These are phyloP conservation scores for Pammene fasciana DNA, from an alignment of 2,888 invertebrate genomes.

Conservation along the genomic window DNA sequence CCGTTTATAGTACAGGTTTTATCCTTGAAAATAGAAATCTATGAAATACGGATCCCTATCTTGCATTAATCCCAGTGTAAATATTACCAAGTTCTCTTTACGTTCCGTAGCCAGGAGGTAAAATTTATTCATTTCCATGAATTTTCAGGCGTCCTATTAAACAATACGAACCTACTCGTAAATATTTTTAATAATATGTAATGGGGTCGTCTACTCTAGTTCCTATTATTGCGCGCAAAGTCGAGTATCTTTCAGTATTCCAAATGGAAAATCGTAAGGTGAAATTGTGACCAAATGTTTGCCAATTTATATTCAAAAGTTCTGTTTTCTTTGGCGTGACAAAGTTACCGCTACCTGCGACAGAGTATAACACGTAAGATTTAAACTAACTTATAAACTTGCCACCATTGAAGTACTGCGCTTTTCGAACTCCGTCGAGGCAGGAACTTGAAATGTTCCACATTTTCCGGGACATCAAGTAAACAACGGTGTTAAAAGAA, in stretches of 20 bases:
- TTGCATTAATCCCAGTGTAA: no score
- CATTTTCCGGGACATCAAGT: not conserved
- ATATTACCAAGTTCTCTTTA: no score
- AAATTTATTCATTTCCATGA: no score
- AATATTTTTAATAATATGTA: no score
- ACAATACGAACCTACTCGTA: no score
- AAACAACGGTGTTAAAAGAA: not conserved
- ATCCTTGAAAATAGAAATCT: not conserved
- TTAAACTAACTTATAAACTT: constrained; percentile 9
- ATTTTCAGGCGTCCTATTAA: no score
- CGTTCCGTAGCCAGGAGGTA: no score
- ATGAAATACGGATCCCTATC: not conserved
- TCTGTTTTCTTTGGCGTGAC: not conserved
- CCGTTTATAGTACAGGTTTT: not conserved
- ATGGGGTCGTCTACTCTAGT: no score
- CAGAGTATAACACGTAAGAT: constrained; percentile 9
- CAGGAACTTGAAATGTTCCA: not conserved
- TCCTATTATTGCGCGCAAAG: no score
- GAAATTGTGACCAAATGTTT: constrained; percentile 5
- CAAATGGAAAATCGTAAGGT: not conserved
- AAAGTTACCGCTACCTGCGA: constrained; percentile 1
- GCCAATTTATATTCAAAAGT: constrained; percentile 4
- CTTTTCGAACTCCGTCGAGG: not conserved
- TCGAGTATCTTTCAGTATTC: not conserved
- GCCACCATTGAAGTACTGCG: not conserved